Conservation (phyloP, 1,140 invertebrate species). For the Whitmania pigra region DNA sequence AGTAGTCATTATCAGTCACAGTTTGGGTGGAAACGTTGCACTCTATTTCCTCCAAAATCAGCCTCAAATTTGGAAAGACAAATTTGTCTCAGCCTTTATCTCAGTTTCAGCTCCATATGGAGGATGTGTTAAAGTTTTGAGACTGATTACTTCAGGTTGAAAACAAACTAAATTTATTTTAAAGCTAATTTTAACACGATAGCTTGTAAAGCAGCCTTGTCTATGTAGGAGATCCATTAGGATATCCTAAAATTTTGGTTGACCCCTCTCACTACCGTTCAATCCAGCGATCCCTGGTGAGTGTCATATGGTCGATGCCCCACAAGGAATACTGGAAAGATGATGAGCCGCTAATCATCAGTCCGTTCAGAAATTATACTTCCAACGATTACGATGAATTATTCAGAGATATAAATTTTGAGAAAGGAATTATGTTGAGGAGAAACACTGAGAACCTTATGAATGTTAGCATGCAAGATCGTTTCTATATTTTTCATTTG, state of each 20-base stretch:
- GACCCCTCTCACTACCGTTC: constrained; percentile 62
- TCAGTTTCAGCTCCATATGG: constrained; percentile 53
- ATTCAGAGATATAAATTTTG: constrained; percentile 64
- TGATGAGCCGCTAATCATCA: constrained; percentile 65
- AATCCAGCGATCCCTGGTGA: constrained; percentile 56
- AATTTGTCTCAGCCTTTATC: constrained; percentile 47
- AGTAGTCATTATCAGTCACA: constrained; percentile 40
- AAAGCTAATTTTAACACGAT: not conserved
- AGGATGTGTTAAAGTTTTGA: constrained; percentile 78
- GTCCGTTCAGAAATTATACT: constrained; percentile 68
- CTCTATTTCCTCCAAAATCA: constrained; percentile 58
- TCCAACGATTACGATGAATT: constrained; percentile 67
- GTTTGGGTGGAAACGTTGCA: not conserved
- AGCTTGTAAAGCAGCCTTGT: not conserved
- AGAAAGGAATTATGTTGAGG: constrained; percentile 75
- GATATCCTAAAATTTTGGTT: constrained; percentile 71
- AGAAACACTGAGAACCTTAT: constrained; percentile 64
- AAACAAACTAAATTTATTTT: too few species aligned
- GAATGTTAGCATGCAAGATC: constrained; percentile 24
- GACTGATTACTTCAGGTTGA: constrained; percentile 80
- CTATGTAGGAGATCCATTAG: not conserved
- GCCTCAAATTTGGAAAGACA: constrained; percentile 73
- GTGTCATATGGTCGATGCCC: constrained; percentile 78
- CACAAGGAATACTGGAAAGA: constrained; percentile 81
- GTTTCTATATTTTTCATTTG: too few species aligned